Evolutionary conservation across 1,140 invertebrate genomes (phyloP).

Genomic region (Sesamia nonagrioides): DNA sequence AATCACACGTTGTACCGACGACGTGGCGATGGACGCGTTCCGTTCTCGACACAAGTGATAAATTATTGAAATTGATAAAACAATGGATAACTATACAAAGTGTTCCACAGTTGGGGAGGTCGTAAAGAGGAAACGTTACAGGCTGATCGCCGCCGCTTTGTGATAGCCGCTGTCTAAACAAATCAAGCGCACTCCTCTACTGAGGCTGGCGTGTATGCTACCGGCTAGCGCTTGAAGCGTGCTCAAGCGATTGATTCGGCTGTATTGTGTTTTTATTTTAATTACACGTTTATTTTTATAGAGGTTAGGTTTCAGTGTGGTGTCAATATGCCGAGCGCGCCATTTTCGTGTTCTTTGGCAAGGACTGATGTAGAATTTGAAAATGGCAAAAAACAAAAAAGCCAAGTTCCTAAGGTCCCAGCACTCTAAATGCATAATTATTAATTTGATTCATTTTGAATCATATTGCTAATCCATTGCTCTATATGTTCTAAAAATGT

Average conservation of each 20-base stretch:
- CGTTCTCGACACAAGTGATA: slow-evolving; percentile 77
- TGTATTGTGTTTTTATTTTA: slow-evolving; percentile 22
- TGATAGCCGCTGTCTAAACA: slow-evolving; percentile 82
- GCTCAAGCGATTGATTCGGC: slow-evolving; percentile 39
- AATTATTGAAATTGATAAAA: slow-evolving; percentile 87
- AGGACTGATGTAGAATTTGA: too few species aligned
- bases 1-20: slow-evolving; percentile 69
- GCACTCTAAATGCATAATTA: too few species aligned
- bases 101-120: slow-evolving; percentile 81
- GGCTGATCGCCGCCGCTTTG: slow-evolving; percentile 70
- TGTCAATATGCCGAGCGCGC: background rate
- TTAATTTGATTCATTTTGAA: too few species aligned
- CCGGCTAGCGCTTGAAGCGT: slow-evolving; percentile 56
- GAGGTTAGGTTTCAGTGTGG: background rate
- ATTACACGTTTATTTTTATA: background rate
- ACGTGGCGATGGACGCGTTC: slow-evolving; percentile 77
- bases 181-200: slow-evolving; percentile 65
- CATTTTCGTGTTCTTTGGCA: background rate
- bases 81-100: slow-evolving; percentile 81
- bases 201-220: slow-evolving; percentile 48
- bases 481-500: too few species aligned
- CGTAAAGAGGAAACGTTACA: slow-evolving; percentile 84
- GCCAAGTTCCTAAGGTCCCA: too few species aligned
- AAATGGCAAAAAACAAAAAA: too few species aligned
- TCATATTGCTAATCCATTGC: too few species aligned